Evolutionary conservation across 2,797 vertebrate species (phyloP).

Genomic region (Pteropus rufus): DNA sequence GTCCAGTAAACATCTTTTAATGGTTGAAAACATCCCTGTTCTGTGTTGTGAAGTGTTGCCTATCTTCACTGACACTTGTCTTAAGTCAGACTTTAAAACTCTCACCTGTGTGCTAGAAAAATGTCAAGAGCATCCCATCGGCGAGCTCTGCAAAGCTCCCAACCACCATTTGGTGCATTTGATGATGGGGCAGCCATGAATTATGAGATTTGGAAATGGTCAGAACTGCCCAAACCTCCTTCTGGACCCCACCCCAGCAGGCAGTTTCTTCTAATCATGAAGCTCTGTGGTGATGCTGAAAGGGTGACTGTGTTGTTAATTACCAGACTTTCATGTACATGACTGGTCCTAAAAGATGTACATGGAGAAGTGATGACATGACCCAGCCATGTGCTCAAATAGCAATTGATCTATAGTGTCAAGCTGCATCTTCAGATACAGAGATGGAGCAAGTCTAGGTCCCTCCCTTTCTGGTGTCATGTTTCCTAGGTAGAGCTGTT

Average conservation of each 20-base stretch:
- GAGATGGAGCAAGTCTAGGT: background rate
- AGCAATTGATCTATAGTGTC: background rate
- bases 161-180: background rate
- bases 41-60: background rate
- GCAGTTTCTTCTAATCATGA: background rate
- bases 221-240: background rate
- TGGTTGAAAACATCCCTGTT: background rate
- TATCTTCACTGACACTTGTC: background rate
- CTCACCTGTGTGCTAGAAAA: background rate
- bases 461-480: background rate
- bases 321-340: background rate
- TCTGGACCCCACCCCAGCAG: background rate
- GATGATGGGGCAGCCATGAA: background rate
- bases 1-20: background rate
- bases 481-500: background rate
- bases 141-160: background rate
- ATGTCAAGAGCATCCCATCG: background rate
- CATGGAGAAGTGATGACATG: background rate
- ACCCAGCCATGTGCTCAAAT: background rate
- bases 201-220: background rate
- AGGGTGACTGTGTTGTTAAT: background rate
- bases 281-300: background rate
- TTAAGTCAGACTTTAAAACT: background rate
- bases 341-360: background rate
- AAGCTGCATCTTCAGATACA: background rate